Conservation (phyloP, 2,797 vertebrate species). For the Coregonus ussuriensis region DNA sequence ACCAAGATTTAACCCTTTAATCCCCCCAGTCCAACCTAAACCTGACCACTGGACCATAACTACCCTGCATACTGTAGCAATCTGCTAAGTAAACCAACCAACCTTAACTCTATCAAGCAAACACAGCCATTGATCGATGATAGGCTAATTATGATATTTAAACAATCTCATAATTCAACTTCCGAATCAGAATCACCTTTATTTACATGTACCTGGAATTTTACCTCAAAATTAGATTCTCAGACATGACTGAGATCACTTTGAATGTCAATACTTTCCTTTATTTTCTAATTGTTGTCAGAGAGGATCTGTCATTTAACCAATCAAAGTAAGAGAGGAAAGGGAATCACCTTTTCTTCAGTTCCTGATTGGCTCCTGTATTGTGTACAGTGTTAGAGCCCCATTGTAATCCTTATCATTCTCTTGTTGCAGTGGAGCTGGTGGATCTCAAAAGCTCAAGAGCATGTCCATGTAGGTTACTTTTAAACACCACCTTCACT, state of each 20-base stretch:
- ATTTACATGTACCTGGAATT: background rate
- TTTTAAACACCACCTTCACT: slow-evolving; percentile 41
- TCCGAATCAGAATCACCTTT: background rate
- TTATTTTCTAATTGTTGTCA: background rate
- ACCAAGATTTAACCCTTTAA: slow-evolving; percentile 32
- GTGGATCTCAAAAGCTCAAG: slow-evolving; percentile 67
- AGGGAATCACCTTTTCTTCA: slow-evolving; percentile 36
- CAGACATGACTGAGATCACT: background rate
- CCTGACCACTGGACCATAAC: slow-evolving; percentile 6
- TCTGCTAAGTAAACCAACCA: slow-evolving; percentile 44
- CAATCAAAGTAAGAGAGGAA: slow-evolving; percentile 8
- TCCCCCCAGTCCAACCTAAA: background rate
- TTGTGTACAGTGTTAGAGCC: slow-evolving; percentile 17
- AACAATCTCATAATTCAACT: too few relatives aligned
- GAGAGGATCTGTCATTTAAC: slow-evolving; percentile 21
- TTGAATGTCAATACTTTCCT: background rate
- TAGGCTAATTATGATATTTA: background rate
- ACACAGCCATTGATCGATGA: slow-evolving; percentile 3
- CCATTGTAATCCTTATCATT: slow-evolving; percentile 67
- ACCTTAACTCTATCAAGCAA: slow-evolving; percentile 12
- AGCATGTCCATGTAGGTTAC: slow-evolving; percentile 91
- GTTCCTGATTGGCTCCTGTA: slow-evolving; percentile 34
- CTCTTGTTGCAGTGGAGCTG: slow-evolving; percentile 79
- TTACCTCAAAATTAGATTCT: background rate
- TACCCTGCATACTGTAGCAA: slow-evolving; percentile 57